Conservation (phyloP, 2,888 invertebrate species). For the Pachydiplax longipennis region DNA sequence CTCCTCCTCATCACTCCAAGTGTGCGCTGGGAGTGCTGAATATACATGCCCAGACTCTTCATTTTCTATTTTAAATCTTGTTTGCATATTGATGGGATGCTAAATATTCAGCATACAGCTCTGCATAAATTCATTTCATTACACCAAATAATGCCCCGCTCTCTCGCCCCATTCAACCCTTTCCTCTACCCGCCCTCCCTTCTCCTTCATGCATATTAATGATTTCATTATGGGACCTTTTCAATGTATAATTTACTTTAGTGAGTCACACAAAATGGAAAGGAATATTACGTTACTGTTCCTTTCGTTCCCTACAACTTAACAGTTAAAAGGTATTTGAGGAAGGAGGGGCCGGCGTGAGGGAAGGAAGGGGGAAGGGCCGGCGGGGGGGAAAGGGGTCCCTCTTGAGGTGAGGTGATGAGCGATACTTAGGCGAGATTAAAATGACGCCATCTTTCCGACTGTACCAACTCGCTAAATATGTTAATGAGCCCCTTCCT, state of each 20-base stretch:
- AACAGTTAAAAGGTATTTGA: conserved; percentile 45
- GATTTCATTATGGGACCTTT: conserved; percentile 69
- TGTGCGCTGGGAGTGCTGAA: conserved; percentile 50
- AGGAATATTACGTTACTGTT: conserved; percentile 48
- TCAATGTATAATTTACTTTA: conserved; percentile 73
- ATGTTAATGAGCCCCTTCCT: neutral
- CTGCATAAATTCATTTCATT: conserved; percentile 73
- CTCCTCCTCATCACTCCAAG: conserved; percentile 33
- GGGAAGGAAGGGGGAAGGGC: neutral
- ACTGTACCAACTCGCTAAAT: neutral
- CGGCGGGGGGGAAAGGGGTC: neutral
- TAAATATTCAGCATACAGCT: conserved; percentile 69
- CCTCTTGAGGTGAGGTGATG: neutral
- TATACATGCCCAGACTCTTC: conserved; percentile 52
- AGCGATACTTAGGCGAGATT: neutral
- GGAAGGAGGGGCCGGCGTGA: neutral
- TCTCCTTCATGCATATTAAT: conserved; percentile 69
- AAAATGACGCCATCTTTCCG: neutral
- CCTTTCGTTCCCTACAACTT: conserved; percentile 46
- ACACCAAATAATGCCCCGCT: conserved; percentile 68
- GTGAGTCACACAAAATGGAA: conserved; percentile 62
- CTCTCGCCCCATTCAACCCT: neutral
- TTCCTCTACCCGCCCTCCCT: neutral
- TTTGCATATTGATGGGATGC: conserved; percentile 55
- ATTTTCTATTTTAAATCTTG: conserved; percentile 52